phyloP scores from a whole-genome alignment of 2,797 vertebrate species.

The Brachyrhaphis roseni region DNA sequence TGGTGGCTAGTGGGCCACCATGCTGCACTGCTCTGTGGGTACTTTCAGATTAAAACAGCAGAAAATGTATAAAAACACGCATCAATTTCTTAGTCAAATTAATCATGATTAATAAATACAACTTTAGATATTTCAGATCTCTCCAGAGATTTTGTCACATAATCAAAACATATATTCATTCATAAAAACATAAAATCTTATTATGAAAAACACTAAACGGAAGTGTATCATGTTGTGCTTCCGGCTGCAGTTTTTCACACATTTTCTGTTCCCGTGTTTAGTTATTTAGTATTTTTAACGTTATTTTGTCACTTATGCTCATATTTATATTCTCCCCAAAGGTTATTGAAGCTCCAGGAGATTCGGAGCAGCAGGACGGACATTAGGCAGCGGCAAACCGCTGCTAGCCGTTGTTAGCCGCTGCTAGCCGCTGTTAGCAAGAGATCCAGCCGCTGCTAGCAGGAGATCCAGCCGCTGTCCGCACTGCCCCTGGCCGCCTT shows the following conservation, averaged over 20 bases:
- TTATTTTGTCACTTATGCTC: fast-evolving
- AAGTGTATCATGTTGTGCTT: neutral
- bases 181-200: constrained; percentile 13
- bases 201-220: constrained; percentile 19
- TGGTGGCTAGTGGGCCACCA: neutral
- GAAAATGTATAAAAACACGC: neutral
- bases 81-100: neutral
- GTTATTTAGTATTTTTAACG: constrained; percentile 4
- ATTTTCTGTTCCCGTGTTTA: neutral
- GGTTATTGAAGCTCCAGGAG: fast-evolving
- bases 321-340: neutral
- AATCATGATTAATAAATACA: neutral
- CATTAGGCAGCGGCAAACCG: neutral
- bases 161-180: neutral
- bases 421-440: no score
- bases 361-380: neutral
- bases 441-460: no score
- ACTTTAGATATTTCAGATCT: no score
- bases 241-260: constrained; percentile 8
- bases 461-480: no score
- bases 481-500: constrained; percentile 15
- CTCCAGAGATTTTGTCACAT: neutral
- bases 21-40: neutral
- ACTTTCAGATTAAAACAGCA: neutral
- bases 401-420: no score